Evolutionary conservation across 2,113 vertebrate genomes (phyloP).

Genomic region (Atherinomorus stipes): DNA sequence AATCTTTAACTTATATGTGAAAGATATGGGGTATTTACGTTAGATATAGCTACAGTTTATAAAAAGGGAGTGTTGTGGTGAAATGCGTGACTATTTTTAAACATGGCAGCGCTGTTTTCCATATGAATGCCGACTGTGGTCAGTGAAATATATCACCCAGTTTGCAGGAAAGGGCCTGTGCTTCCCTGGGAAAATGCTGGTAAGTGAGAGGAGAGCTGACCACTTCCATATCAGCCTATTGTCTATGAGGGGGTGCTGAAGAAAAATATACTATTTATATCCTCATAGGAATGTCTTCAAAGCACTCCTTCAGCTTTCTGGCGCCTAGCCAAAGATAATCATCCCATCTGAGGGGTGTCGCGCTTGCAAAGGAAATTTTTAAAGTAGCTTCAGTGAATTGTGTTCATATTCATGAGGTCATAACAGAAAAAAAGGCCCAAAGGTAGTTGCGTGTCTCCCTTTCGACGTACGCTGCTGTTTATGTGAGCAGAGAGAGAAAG

Average conservation of each 20-base stretch:
- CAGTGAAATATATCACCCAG: background rate
- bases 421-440: slow-evolving; percentile 21
- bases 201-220: slow-evolving; percentile 37
- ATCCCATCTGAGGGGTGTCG: slow-evolving; percentile 46
- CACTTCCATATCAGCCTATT: slow-evolving; percentile 51
- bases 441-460: slow-evolving; percentile 31
- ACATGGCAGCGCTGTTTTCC: slow-evolving; percentile 8
- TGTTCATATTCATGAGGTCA: slow-evolving; percentile 4
- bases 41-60: background rate
- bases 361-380: slow-evolving; percentile 24
- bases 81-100: slow-evolving; percentile 12
- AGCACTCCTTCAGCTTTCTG: slow-evolving; percentile 63
- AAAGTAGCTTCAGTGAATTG: slow-evolving; percentile 21
- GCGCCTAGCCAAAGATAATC: slow-evolving; percentile 68
- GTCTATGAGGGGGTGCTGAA: slow-evolving; percentile 57
- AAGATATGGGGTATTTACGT: background rate
- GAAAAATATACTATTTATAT: slow-evolving; percentile 79
- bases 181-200: slow-evolving; percentile 37
- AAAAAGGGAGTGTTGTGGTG: slow-evolving; percentile 1
- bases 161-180: background rate
- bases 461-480: background rate
- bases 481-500: slow-evolving; percentile 38
- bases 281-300: slow-evolving; percentile 77
- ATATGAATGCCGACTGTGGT: slow-evolving; percentile 1
- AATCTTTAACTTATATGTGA: background rate